Base-by-base conservation (phyloP, 1,140 invertebrate genomes). In the Matsumurasca onukii region DNA sequence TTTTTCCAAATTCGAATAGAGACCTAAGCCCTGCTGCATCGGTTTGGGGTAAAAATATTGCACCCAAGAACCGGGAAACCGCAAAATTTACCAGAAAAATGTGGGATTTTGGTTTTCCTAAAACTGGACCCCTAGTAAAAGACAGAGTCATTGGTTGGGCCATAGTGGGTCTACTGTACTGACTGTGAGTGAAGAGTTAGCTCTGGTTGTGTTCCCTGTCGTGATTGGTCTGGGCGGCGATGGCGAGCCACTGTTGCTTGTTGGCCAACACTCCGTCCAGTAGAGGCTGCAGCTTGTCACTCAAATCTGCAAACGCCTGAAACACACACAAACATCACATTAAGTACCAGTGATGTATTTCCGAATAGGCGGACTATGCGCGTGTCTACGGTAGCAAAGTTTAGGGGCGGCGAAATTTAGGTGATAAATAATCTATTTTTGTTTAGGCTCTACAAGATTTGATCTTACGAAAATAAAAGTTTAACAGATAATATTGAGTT, bases 241-340 rank as follows among this genome's bases (percentile, higher is more conserved):
- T 80, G 70, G 89, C 84, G 55, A 92, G 81, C 95, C 95, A 97
- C 73, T 93, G 87, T 20, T 85, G 81, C 66, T 92, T 86, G 79
- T 98, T 98, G 66, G 85, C 81, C 57, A 86, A 81, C n/a, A 96
- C 93, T 13, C 94, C 92, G 61, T 94, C 88, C 0, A 94, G 83
- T 75, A 98, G 81, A 9, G 93, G 91, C 72, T 88, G 83, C 66
- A 97, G 77, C 71, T 89, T 86, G 22, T 89, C 84, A 0, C 90
- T 93, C 31, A 97, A 80, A 39, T 86, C 81, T 31, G 91, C 88
- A 78, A 97, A 95, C 73, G 92, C 89, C 94, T 97, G 77, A 0
- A 82, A 81, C 74, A 29, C 24, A 45, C 2, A 13, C 39, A 45
- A 45, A 51, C 49, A 51, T 51, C 3, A n/a, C n/a, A n/a, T n/a